Percentiles rank a stretch among this genome's conserved stretches.
phyloP scores from a whole-genome alignment of 1,140 invertebrate species.

The Meteorus sp. region DNA sequence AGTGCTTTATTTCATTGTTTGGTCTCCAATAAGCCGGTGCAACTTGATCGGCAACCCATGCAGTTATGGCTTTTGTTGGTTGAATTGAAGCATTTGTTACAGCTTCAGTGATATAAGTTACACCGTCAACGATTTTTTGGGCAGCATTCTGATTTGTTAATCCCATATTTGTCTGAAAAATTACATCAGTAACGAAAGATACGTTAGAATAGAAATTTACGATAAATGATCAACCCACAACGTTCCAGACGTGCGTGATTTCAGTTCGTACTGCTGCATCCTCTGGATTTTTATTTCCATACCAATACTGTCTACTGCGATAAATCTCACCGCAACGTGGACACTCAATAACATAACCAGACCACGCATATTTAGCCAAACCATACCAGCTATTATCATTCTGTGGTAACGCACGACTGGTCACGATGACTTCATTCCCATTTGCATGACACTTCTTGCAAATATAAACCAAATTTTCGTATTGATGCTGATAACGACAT shows the following conservation, averaged over 20 bases:
- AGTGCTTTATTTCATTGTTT: conserved; percentile 76
- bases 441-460: conserved; percentile 69
- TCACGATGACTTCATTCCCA: conserved; percentile 68
- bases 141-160: conserved; percentile 69
- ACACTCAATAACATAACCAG: conserved; percentile 81
- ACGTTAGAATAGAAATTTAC: conserved; percentile 19
- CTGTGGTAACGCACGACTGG: conserved; percentile 62
- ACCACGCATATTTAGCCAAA: conserved; percentile 78
- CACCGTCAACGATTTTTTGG: conserved; percentile 74
- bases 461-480: conserved; percentile 75
- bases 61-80: conserved; percentile 69
- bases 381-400: conserved; percentile 73
- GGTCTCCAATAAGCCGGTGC: conserved; percentile 82
- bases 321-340: conserved; percentile 81
- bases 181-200: conserved; percentile 14
- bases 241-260: conserved; percentile 80
- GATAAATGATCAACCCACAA: conserved; percentile 57
- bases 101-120: conserved; percentile 72
- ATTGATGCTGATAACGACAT: conserved; percentile 77
- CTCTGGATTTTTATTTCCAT: conserved; percentile 79
- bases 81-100: conserved; percentile 70
- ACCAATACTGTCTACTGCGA: conserved; percentile 82
- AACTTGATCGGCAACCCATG: conserved; percentile 76
- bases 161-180: conserved; percentile 36
- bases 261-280: conserved; percentile 69